Evolutionary conservation across 2,888 invertebrate genomes (phyloP).

Genomic region (Osmoderma eremita): DNA sequence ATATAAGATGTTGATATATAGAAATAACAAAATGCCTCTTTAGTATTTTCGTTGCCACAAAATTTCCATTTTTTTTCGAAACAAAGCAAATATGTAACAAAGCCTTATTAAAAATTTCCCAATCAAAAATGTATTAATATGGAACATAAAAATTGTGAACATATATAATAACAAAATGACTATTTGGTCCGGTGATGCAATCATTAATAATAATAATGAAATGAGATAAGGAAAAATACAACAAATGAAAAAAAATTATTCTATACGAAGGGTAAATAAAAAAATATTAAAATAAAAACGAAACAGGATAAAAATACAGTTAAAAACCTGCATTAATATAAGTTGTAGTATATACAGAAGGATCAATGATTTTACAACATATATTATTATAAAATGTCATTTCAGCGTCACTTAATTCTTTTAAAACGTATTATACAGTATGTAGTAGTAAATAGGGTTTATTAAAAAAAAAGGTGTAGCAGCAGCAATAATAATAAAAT

Average conservation of each 20-base stretch:
- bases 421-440: neutral
- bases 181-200: neutral
- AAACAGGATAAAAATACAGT: neutral
- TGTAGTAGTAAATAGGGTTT: slow-evolving; percentile 7
- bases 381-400: neutral
- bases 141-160: too few relatives aligned
- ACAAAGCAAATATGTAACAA: too few relatives aligned
- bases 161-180: neutral
- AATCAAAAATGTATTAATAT: too few relatives aligned
- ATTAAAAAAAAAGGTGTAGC: slow-evolving; percentile 44
- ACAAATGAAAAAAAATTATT: neutral
- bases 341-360: neutral
- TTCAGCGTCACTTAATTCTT: neutral
- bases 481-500: slow-evolving; percentile 39
- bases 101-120: too few relatives aligned
- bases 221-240: neutral
- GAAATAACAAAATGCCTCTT: too few relatives aligned
- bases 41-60: too few relatives aligned
- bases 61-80: too few relatives aligned
- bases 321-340: neutral
- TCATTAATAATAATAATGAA: neutral
- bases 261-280: neutral
- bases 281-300: neutral
- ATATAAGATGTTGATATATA: too few relatives aligned
- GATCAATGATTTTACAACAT: slow-evolving; percentile 17